These are phyloP conservation scores for Astyanax mexicanus DNA, from an alignment of 2,797 vertebrate species.

Conservation along the genomic window DNA sequence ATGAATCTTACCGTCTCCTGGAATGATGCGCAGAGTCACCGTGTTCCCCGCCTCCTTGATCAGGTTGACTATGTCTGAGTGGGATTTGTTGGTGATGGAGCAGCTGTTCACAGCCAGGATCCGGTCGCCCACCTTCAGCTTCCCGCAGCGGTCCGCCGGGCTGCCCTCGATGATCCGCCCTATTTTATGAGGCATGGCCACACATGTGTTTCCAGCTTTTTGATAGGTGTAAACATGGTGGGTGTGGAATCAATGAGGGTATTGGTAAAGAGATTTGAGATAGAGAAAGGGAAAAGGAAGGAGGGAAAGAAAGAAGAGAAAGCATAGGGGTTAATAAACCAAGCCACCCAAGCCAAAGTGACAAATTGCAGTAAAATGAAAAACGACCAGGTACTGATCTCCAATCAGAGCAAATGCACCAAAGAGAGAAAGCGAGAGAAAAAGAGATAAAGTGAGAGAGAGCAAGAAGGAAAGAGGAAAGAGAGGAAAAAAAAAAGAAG, in stretches of 20 bases:
- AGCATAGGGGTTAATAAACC: conserved; percentile 91
- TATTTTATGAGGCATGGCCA: conserved; percentile 99
- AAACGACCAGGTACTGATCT: conserved; percentile 24
- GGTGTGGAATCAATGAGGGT: conserved; percentile 63
- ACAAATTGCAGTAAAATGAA: conserved; percentile 24
- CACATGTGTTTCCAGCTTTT: conserved; percentile 98
- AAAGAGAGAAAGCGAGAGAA: conserved; percentile 21
- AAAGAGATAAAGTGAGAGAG: conserved; percentile 3
- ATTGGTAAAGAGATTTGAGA: conserved; percentile 23
- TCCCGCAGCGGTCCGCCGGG: conserved; percentile 98
- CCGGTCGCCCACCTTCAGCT: conserved; percentile 98
- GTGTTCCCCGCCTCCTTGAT: conserved; percentile 99
- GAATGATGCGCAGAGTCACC: conserved; percentile 98
- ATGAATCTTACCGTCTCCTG: conserved; percentile 93
- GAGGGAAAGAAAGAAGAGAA: conserved; percentile 81
- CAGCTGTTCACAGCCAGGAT: conserved; percentile 97
- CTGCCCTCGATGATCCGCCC: conserved; percentile 99
- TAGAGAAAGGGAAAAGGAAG: conserved; percentile 77
- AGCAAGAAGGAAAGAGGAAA: conserved; percentile 18
- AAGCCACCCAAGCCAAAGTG: conserved; percentile 88
- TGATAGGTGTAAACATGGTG: conserved; percentile 60
- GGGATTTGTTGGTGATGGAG: conserved; percentile 99
- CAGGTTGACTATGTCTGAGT: conserved; percentile 99
- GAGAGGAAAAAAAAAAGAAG: background rate
- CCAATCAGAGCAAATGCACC: conserved; percentile 14